A percentile compares a stretch with the other conserved stretches of the same genome.
Conservation (phyloP, 1,140 invertebrate genomes). For the Drosophila sp. region DNA sequence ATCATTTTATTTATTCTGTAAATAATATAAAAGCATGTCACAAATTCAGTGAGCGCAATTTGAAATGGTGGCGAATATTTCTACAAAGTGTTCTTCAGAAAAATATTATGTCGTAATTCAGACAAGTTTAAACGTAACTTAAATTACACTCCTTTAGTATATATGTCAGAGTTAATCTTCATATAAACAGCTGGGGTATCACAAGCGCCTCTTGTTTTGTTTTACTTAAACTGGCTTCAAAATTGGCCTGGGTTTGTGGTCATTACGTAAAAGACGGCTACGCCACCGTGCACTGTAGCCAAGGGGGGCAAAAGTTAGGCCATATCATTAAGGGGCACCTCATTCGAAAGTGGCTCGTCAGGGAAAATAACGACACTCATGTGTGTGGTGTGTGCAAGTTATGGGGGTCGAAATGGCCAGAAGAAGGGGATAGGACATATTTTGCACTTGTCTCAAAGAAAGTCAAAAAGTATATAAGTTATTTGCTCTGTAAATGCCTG, state of each 20-base stretch:
- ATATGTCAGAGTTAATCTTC: not conserved
- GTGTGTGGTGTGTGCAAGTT: not conserved
- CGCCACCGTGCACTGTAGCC: not conserved
- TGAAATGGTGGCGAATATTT: too few relatives aligned
- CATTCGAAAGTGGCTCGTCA: slow-evolving; percentile 29
- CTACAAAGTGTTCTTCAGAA: too few relatives aligned
- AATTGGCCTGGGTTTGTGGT: slow-evolving; percentile 10
- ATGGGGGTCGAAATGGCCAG: not conserved
- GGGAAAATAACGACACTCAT: slow-evolving; percentile 44
- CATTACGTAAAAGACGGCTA: slow-evolving; percentile 2
- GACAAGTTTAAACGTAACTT: too few relatives aligned
- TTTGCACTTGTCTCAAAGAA: slow-evolving; percentile 25
- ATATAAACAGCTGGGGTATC: not conserved
- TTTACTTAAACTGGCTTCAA: not conserved
- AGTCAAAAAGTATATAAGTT: slow-evolving; percentile 55
- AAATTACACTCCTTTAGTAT: too few relatives aligned
- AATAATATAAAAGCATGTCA: too few relatives aligned
- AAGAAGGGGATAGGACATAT: slow-evolving; percentile 12
- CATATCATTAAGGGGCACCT: not conserved
- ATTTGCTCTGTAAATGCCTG: slow-evolving; percentile 35
- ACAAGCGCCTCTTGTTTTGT: not conserved
- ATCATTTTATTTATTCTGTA: too few relatives aligned
- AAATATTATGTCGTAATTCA: too few relatives aligned
- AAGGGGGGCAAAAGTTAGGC: not conserved
- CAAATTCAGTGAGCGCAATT: too few relatives aligned